Evolutionary conservation across 2,797 vertebrate species (phyloP), one percentile per base, ranked within the genome.

Genomic region (Vespertilio murinus): DNA sequence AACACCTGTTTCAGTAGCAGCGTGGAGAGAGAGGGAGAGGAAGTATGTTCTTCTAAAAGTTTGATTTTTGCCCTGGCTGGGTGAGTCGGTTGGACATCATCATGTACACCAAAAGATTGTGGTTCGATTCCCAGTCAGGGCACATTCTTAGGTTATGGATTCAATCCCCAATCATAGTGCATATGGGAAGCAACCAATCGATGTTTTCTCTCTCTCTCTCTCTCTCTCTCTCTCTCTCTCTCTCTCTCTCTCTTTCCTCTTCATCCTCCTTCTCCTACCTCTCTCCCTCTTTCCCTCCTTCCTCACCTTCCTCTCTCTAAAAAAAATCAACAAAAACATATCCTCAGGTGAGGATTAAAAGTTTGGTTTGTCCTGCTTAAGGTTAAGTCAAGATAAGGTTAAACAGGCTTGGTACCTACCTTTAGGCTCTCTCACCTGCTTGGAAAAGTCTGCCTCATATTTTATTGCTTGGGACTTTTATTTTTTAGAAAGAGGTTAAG

Each of bases 381-480:
- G n/a, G n/a, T 74, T 73, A 47, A 49, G 61, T 87, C 77, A 56
- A 25, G 12, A 59, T 64, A 85, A 69, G 67, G 49, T 77, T 64
- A 90, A 22, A 16, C 12, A 89, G 56, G 45, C 47, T 16, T 42
- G 20, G 56, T 83, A 56, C 30, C 38, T 30, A 45, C 20, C 22
- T 96, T 86, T 52, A 23, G 23, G 82, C 90, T 67, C 61, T 78
- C 77, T 77, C 14, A 38, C 52, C 20, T 64, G 64, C 42, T 88
- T 56, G 23, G 38, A 22, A 35, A 70, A 69, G 65, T 87, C 64
- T 54, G 28, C 59, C 18, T 54, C 17, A 0, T 52, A 45, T 87
- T 94, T 93, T 84, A 52, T 75, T 87, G n/a, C 52, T 80, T 92
- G 71, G 14, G 16, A 95, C 45, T 89, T 82, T 38, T 42, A 70